These are phyloP conservation scores for Dicyrtoma fusca DNA, from an alignment of 2,888 invertebrate genomes.

Conservation along the genomic window DNA sequence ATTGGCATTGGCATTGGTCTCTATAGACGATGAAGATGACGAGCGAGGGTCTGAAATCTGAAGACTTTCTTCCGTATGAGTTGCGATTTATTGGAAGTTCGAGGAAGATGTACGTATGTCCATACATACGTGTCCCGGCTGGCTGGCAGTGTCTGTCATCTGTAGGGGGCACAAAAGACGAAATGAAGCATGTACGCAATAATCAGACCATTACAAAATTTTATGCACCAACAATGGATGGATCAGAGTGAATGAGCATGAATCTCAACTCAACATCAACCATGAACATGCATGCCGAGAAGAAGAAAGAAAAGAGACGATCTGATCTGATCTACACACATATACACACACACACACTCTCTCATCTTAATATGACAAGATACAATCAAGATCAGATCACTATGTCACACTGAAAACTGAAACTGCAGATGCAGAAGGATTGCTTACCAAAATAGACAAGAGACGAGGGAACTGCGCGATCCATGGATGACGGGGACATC, in stretches of 20 bases:
- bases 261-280: background rate
- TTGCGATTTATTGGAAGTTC: no score
- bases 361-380: background rate
- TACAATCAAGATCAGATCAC: slow-evolving; percentile 15
- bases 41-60: no score
- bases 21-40: no score
- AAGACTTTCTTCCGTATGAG: no score
- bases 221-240: slow-evolving; percentile 30
- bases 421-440: background rate
- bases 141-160: background rate
- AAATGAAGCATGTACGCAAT: slow-evolving; percentile 29
- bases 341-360: background rate
- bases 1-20: no score
- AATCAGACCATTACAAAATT: slow-evolving; percentile 36
- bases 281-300: background rate
- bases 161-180: background rate
- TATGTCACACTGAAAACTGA: slow-evolving; percentile 28
- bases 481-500: no score
- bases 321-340: background rate
- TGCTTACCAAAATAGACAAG: slow-evolving; percentile 1
- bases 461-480: background rate
- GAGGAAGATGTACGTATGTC: background rate
- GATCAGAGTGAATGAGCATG: background rate
- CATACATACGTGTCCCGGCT: background rate
- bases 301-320: background rate